phyloP scores from a whole-genome alignment of 2,888 invertebrate genomes.

The Drosophila bunnanda region DNA sequence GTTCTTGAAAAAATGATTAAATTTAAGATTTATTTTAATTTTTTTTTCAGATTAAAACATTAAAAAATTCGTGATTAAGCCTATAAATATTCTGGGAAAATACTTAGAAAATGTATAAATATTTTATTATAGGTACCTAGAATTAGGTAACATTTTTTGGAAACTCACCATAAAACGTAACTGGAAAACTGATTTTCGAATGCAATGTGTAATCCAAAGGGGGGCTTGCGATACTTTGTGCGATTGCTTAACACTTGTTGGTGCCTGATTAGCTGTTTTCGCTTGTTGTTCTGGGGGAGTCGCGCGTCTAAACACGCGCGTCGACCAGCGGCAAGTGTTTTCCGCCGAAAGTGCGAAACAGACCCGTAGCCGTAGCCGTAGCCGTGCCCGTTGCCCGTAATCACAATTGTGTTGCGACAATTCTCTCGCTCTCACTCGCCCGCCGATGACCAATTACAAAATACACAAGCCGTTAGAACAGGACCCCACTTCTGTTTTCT shows the following conservation, averaged over 20 bases:
- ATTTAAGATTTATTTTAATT: background rate
- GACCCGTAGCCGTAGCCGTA: conserved; percentile 24
- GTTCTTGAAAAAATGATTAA: background rate
- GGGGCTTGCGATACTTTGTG: conserved; percentile 3
- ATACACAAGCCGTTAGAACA: conserved; percentile 63
- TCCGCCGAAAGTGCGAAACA: conserved; percentile 43
- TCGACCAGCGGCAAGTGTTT: conserved; percentile 65
- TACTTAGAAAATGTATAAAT: too few species aligned
- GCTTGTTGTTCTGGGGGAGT: conserved; percentile 44
- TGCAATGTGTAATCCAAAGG: conserved; percentile 37
- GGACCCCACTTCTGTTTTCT: conserved; percentile 42
- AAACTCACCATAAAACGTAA: conserved; percentile 63
- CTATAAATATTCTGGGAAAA: too few species aligned
- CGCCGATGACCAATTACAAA: conserved; percentile 58
- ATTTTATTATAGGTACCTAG: too few species aligned
- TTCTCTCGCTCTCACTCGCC: conserved; percentile 44
- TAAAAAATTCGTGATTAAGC: too few species aligned
- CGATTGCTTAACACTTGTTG: conserved; percentile 30
- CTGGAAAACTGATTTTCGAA: conserved; percentile 26
- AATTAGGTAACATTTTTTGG: background rate
- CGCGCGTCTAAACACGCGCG: conserved; percentile 52
- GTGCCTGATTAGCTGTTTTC: background rate
- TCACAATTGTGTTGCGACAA: conserved; percentile 28
- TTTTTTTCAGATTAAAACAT: too few species aligned
- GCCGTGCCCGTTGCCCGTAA: conserved; percentile 38